phyloP scores from a whole-genome alignment of 2,888 invertebrate genomes.

The Rotaria socialis region DNA sequence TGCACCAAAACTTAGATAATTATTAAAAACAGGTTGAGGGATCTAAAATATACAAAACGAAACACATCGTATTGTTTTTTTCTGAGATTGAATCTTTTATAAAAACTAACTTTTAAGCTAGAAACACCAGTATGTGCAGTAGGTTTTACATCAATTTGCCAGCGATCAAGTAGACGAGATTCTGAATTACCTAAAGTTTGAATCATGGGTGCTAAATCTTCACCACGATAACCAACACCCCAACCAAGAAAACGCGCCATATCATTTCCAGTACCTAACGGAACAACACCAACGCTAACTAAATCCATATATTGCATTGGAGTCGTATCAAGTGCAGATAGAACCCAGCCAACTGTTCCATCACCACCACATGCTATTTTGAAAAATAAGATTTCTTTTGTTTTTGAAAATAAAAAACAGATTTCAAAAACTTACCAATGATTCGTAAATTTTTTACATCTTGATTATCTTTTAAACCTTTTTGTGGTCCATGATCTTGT shows the following conservation, averaged over 20 bases:
- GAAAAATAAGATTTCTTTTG: too few species aligned
- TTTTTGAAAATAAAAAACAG: too few species aligned
- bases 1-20: slow-evolving; percentile 94
- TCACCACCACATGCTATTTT: neutral
- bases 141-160: neutral
- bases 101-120: neutral
- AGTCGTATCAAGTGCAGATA: slow-evolving; percentile 64
- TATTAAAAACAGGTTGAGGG: slow-evolving; percentile 74
- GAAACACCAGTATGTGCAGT: neutral
- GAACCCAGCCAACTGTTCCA: slow-evolving; percentile 87
- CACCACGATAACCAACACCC: slow-evolving; percentile 31
- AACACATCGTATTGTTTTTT: neutral
- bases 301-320: slow-evolving; percentile 37
- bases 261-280: slow-evolving; percentile 94
- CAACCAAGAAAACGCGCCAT: slow-evolving; percentile 74
- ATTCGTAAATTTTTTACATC: slow-evolving; percentile 24
- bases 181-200: neutral
- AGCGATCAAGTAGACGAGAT: neutral
- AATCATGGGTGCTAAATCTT: neutral
- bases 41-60: neutral
- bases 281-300: slow-evolving; percentile 84
- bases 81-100: neutral
- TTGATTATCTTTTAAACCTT: slow-evolving; percentile 14
- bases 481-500: neutral
- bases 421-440: neutral